phyloP scores from a whole-genome alignment of 2,113 vertebrate genomes.

The Jacana jacana region DNA sequence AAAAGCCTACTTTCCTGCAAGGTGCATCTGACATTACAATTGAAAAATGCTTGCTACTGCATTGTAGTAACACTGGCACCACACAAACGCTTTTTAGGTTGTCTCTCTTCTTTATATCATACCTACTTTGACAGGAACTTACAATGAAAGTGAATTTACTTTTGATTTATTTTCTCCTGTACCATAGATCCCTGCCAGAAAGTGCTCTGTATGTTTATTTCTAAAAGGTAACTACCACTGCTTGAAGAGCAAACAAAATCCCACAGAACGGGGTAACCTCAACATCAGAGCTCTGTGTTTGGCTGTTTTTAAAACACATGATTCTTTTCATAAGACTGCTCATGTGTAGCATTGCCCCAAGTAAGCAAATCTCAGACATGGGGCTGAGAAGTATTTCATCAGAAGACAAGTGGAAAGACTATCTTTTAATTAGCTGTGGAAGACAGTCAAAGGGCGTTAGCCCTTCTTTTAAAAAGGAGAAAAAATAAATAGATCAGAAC shows the following conservation, averaged over 20 bases:
- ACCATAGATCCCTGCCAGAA: not conserved
- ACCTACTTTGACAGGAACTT: not conserved
- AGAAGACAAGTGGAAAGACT: not conserved
- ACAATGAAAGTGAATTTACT: not conserved
- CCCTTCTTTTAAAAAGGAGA: not conserved
- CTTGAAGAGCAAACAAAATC: not conserved
- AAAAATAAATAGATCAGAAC: not conserved
- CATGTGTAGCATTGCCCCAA: not conserved
- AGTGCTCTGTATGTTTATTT: not conserved
- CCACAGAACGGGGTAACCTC: not conserved
- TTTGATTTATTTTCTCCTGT: not conserved
- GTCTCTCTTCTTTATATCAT: not conserved
- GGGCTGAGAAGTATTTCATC: not conserved
- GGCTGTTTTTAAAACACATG: not conserved
- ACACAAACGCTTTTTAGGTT: rapidly evolving
- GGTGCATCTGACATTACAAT: not conserved
- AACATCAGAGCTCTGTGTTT: not conserved
- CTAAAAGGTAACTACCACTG: not conserved
- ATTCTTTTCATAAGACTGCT: not conserved
- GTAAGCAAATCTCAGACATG: not conserved
- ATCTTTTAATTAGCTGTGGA: not conserved
- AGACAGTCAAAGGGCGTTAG: not conserved
- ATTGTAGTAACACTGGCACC: rapidly evolving
- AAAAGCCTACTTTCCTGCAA: not conserved
- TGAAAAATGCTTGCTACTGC: not conserved